Evolutionary conservation across 1,140 invertebrate species (phyloP).

Genomic region (Bemisia tabaci): DNA sequence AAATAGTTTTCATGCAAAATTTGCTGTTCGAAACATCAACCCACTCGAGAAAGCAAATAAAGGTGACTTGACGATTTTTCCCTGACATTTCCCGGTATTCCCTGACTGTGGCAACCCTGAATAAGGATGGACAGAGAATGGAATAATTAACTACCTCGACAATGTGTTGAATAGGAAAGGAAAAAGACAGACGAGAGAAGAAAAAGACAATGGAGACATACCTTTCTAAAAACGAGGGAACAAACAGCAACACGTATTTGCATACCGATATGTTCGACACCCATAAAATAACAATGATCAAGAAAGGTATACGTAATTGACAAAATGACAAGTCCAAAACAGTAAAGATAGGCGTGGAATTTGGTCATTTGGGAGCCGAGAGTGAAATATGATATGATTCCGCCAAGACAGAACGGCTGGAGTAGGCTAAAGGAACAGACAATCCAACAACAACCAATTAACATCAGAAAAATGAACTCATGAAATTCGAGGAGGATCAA

Average conservation of each 20-base stretch:
- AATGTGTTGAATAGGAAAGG: too few species aligned
- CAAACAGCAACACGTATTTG: not conserved
- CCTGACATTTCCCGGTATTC: too few species aligned
- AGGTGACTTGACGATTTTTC: too few species aligned
- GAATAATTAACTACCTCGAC: too few species aligned
- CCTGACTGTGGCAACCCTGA: too few species aligned
- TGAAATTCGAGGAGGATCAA: too few species aligned
- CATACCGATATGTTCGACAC: not conserved
- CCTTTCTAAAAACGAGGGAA: not conserved
- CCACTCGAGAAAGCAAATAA: too few species aligned
- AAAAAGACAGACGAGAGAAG: not conserved
- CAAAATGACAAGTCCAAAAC: not conserved
- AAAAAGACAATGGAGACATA: not conserved
- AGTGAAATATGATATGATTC: not conserved
- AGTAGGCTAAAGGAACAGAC: not conserved
- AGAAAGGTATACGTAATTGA: not conserved
- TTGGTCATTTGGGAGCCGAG: not conserved
- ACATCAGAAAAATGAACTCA: too few species aligned
- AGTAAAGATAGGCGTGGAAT: not conserved
- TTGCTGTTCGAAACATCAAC: too few species aligned
- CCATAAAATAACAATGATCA: not conserved
- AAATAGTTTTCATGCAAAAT: too few species aligned
- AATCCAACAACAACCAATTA: too few species aligned
- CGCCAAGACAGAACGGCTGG: not conserved
- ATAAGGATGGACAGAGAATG: too few species aligned